phyloP scores from a whole-genome alignment of 2,797 vertebrate genomes.

The Hoplostethus atlanticus region DNA sequence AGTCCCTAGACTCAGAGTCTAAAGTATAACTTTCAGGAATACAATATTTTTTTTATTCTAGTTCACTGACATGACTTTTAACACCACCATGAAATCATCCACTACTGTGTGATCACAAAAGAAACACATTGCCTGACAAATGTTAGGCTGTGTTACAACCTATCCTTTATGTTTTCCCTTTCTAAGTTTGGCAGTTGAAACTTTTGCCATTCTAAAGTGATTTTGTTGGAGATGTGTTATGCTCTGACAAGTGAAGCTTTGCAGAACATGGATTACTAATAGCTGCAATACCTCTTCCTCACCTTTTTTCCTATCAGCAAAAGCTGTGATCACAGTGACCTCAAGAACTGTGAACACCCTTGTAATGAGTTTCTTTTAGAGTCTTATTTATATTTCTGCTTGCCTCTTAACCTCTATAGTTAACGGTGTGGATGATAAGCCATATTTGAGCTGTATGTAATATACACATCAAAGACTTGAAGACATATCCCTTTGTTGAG shows the following conservation, averaged over 20 bases:
- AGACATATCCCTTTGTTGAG: neutral
- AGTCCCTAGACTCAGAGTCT: no score
- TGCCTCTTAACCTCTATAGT: neutral
- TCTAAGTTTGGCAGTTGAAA: neutral
- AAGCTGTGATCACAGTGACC: slow-evolving; percentile 35
- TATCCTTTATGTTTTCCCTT: neutral
- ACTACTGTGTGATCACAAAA: no score
- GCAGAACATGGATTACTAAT: neutral
- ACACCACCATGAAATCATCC: no score
- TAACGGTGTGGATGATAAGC: slow-evolving; percentile 1
- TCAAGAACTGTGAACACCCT: slow-evolving; percentile 28
- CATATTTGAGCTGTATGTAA: neutral
- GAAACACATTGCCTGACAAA: neutral
- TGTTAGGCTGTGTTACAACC: neutral
- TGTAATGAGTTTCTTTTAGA: neutral
- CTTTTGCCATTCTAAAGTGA: neutral
- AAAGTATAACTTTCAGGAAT: no score
- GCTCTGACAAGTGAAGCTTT: neutral
- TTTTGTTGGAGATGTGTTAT: slow-evolving; percentile 22
- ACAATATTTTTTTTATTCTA: no score
- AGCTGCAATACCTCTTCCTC: slow-evolving; percentile 24
- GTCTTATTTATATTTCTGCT: slow-evolving; percentile 1
- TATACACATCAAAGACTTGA: slow-evolving; percentile 17
- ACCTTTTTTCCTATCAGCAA: slow-evolving; percentile 17
- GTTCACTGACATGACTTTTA: no score